Percentiles rank a stretch among this genome's conserved stretches.
Conservation (phyloP, 2,113 vertebrate genomes). For the Bombycilla garrulus region DNA sequence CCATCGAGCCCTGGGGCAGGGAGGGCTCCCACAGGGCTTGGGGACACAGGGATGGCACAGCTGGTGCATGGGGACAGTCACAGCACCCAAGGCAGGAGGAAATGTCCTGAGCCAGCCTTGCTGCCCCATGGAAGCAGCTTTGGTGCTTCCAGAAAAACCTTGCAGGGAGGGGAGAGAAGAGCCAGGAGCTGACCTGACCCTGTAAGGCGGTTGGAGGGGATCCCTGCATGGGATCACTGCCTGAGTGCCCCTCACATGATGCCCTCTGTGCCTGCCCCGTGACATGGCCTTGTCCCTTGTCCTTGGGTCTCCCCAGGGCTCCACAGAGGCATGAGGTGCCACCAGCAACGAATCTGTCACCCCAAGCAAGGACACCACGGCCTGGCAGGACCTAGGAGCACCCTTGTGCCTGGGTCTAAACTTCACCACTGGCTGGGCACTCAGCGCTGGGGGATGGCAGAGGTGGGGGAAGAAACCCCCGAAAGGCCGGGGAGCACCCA, state of each 20-base stretch:
- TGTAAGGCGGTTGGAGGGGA: neutral
- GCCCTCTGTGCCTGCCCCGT: neutral
- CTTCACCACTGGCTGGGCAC: neutral
- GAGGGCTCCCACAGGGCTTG: neutral
- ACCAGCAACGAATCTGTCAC: neutral
- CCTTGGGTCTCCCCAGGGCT: neutral
- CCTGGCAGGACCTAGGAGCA: neutral
- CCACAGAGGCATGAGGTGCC: neutral
- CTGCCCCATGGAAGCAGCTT: neutral
- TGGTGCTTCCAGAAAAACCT: neutral
- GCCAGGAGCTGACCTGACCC: neutral
- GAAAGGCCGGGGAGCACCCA: rapidly evolving
- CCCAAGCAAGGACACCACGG: neutral
- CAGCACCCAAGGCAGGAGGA: neutral
- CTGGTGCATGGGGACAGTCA: rapidly evolving
- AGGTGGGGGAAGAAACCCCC: neutral
- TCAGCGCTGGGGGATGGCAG: neutral
- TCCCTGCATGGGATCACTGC: neutral
- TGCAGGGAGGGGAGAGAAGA: neutral
- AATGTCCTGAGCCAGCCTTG: neutral
- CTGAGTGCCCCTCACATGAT: neutral
- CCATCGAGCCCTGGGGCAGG: neutral
- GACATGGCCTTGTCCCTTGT: rapidly evolving
- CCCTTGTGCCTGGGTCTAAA: rapidly evolving
- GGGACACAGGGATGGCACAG: neutral